These are phyloP conservation scores for Corythaixoides concolor DNA, from an alignment of 2,113 vertebrate species.

Conservation along the genomic window DNA sequence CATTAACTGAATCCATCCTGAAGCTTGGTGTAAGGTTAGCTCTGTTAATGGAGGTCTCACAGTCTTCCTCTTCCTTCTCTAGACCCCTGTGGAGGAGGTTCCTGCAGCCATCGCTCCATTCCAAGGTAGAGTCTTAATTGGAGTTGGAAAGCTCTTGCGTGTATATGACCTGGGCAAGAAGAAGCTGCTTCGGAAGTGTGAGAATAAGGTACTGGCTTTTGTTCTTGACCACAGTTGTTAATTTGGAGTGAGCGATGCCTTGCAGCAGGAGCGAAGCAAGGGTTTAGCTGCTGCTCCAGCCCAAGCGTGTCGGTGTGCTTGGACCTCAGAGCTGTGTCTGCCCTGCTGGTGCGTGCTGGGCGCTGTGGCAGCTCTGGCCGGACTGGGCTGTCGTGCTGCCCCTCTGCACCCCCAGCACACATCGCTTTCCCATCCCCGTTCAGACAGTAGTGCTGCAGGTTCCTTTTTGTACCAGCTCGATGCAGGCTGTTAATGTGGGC, in stretches of 20 bases:
- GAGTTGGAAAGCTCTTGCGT: conserved; percentile 92
- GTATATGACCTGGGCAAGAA: conserved; percentile 98
- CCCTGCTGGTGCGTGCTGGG: too few species aligned
- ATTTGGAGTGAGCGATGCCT: accelerated
- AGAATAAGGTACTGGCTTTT: conserved; percentile 87
- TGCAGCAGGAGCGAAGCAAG: background rate
- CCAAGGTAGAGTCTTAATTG: conserved; percentile 91
- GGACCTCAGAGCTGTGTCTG: background rate
- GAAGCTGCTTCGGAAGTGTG: conserved; percentile 96
- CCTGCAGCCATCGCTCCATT: conserved; percentile 95
- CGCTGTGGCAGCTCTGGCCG: background rate
- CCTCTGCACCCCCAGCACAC: background rate
- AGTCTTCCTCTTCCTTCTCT: background rate
- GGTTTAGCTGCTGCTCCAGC: background rate
- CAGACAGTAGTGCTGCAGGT: background rate
- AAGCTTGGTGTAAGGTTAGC: background rate
- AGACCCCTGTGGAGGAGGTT: conserved; percentile 96
- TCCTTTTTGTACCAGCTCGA: background rate
- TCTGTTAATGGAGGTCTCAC: background rate
- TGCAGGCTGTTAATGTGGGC: background rate
- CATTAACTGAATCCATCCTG: background rate
- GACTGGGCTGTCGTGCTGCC: background rate
- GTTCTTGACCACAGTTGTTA: background rate
- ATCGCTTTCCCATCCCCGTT: accelerated
- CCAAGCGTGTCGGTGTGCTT: background rate